A percentile compares a stretch with the other conserved stretches of the same genome.
Evolutionary conservation across 2,113 vertebrate species (phyloP).

Genomic region (Cavia porcellus): DNA sequence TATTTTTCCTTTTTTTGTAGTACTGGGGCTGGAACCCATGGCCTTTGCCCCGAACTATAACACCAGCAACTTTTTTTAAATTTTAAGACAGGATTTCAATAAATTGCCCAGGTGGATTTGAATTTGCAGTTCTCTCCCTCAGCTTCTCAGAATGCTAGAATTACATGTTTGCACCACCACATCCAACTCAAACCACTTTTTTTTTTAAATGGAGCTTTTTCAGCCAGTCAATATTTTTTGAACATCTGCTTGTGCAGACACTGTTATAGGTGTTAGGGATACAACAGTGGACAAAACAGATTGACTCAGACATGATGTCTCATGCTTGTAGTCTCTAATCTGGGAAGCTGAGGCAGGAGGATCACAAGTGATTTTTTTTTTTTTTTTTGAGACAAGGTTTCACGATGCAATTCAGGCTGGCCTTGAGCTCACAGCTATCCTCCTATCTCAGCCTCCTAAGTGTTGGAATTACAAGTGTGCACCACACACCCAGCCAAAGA

Average conservation of each 20-base stretch:
- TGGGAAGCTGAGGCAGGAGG: not conserved
- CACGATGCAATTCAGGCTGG: too few species aligned
- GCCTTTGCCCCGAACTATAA: not conserved
- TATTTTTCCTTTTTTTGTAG: not conserved
- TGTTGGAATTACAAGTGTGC: too few species aligned
- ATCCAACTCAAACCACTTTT: not conserved
- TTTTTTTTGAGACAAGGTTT: too few species aligned
- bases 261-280: not conserved
- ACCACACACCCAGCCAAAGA: not conserved
- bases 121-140: not conserved
- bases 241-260: not conserved
- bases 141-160: not conserved
- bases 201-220: conserved; percentile 5
- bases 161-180: not conserved
- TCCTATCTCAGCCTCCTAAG: too few species aligned
- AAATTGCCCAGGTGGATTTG: not conserved
- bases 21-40: not conserved
- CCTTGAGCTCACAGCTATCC: too few species aligned
- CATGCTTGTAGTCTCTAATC: not conserved
- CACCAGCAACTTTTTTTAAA: not conserved
- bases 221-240: conserved; percentile 34
- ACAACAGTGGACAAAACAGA: not conserved
- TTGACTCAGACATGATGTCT: not conserved
- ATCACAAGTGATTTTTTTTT: not conserved
- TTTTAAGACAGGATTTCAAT: not conserved